Percentiles rank a stretch among this genome's conserved stretches.
Conservation (phyloP, 2,113 vertebrate species). For the Lynx canadensis region DNA sequence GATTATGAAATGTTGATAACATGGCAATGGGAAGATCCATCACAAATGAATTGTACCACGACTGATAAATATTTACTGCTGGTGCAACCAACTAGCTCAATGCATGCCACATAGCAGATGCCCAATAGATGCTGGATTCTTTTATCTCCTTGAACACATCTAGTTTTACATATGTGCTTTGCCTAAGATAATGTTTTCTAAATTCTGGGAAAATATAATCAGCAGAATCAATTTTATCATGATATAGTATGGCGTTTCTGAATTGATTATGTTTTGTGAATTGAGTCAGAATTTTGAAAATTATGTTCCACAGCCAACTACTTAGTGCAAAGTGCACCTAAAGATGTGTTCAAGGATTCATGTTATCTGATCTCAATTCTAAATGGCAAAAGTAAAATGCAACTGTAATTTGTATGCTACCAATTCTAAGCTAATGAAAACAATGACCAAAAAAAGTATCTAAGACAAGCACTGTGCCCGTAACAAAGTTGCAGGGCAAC, state of each 20-base stretch:
- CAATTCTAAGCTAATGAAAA: conserved; percentile 23
- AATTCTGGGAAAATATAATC: background rate
- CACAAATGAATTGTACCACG: background rate
- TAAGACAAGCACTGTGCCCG: background rate
- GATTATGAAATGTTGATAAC: background rate
- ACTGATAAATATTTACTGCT: background rate
- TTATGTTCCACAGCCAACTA: background rate
- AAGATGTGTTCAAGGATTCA: background rate
- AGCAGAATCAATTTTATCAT: background rate
- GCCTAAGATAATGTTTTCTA: background rate
- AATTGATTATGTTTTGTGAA: background rate
- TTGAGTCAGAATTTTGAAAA: conserved; percentile 37
- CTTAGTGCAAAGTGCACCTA: background rate
- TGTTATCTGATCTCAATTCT: conserved; percentile 10
- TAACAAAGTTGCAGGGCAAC: background rate
- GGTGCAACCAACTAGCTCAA: background rate
- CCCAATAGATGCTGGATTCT: background rate
- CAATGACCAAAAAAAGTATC: background rate
- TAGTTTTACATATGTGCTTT: background rate
- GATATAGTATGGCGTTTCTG: background rate
- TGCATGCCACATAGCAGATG: background rate
- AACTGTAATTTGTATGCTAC: background rate
- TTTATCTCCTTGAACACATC: background rate
- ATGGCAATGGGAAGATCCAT: background rate
- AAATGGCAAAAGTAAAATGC: conserved; percentile 21